A percentile compares a stretch with the other conserved stretches of the same genome.
These are phyloP conservation scores for Cepaea hortensis DNA, from an alignment of 2,888 invertebrate species.

Conservation along the genomic window DNA sequence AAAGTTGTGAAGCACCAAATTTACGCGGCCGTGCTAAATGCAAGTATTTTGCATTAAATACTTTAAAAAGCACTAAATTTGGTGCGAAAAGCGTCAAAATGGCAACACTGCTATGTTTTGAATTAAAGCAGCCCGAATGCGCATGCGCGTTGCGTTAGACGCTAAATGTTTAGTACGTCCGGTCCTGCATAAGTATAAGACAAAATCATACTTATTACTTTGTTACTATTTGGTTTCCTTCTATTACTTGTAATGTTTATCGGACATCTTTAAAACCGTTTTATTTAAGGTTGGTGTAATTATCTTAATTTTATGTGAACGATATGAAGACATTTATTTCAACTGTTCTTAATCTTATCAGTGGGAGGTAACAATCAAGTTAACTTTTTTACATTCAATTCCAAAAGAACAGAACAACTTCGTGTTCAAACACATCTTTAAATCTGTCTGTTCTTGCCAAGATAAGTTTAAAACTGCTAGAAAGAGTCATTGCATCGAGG, in stretches of 20 bases:
- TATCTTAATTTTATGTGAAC: background rate
- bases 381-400: background rate
- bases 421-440: slow-evolving; percentile 7
- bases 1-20: too few species aligned
- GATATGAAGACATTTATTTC: too few species aligned
- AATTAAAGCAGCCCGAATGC: slow-evolving; percentile 24
- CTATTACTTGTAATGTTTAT: background rate
- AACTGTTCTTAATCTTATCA: too few species aligned
- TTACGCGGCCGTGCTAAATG: too few species aligned
- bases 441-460: slow-evolving; percentile 22
- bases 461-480: background rate
- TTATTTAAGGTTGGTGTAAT: background rate
- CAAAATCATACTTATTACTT: background rate
- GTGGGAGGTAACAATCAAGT: background rate
- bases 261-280: too few species aligned
- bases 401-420: background rate
- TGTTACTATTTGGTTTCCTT: background rate
- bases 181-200: background rate
- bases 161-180: slow-evolving; percentile 17
- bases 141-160: slow-evolving; percentile 55
- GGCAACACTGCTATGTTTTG: too few species aligned
- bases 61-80: too few species aligned
- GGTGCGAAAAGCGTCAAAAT: too few species aligned
- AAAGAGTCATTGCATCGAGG: background rate
- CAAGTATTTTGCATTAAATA: too few species aligned